Base-by-base conservation (phyloP, 2,113 vertebrate species). In the Pterophyllum scalare region DNA sequence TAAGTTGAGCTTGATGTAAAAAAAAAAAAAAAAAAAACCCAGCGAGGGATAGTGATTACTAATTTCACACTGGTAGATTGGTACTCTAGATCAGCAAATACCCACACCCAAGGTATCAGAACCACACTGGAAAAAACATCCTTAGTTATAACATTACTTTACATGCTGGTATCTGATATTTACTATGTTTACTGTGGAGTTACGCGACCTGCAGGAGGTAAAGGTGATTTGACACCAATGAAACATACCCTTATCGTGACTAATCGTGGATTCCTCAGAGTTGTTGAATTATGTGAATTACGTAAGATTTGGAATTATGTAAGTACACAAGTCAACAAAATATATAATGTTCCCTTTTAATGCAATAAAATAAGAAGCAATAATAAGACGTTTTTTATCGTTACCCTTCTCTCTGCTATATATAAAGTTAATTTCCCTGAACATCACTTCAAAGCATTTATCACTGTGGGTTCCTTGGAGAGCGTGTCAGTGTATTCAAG, bases 401-500 rank as follows among this genome's bases (percentile, higher is more conserved):
- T 61, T 59, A 31, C 2, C 6, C 67, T 61, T 67, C 59, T 54
- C 40, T 31, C 11, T 33, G 64, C 8, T 17, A 64, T 82, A 60
- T 79, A 61, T 83, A 81, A 81, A 15, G 59, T 80, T 65, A 3
- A 49, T 83, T 82, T 77, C 59, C 70, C 40, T 40, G 22, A 79
- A 65, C 49, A 79, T 54, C 14, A 40, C 59, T 86, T 88, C 72
- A 61, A 56, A 70, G 15, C 19, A 84, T 79, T 81, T 62, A 82
- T 84, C 15, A 33, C 54, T 4, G 10, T 2, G 1, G 9, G n/a
- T 20, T 79, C 81, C 86, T 62, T 19, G 28, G 83, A 89, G 82
- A 81, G 62, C 9, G 35, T 84, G 78, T 84, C 90, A 70, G 15
- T 38, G 81, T 40, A 17, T 76, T 87, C 52, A 72, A 86, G 84